These are phyloP conservation scores for Cyrtodaria siliqua DNA, from an alignment of 2,888 invertebrate species.

Conservation along the genomic window DNA sequence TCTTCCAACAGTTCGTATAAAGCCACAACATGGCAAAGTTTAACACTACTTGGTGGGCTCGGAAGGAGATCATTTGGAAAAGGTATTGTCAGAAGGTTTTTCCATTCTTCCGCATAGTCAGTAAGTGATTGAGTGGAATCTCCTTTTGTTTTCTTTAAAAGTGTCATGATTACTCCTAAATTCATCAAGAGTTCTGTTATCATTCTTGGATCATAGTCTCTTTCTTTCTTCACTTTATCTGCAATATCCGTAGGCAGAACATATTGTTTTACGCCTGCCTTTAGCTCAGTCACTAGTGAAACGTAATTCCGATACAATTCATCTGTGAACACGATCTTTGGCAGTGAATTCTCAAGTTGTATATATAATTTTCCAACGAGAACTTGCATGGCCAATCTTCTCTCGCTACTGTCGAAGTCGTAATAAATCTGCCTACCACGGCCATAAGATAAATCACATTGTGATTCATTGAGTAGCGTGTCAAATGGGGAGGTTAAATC, in stretches of 20 bases:
- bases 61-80: constrained; percentile 56
- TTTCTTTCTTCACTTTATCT: constrained; percentile 36
- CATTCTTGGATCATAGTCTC: constrained; percentile 32
- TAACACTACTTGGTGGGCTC: constrained; percentile 48
- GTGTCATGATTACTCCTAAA: constrained; percentile 61
- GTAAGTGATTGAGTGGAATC: constrained; percentile 9
- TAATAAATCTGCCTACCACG: constrained; percentile 48
- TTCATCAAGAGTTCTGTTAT: constrained; percentile 52
- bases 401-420: constrained; percentile 63
- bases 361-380: constrained; percentile 47
- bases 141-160: constrained; percentile 63
- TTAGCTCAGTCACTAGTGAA: constrained; percentile 40
- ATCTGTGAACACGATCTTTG: constrained; percentile 59
- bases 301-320: constrained; percentile 64
- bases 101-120: constrained; percentile 30
- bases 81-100: constrained; percentile 29
- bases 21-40: constrained; percentile 61
- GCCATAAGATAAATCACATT: constrained; percentile 50
- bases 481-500: not conserved
- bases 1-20: constrained; percentile 64
- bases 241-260: constrained; percentile 43
- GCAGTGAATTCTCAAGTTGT: constrained; percentile 25
- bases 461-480: constrained; percentile 38
- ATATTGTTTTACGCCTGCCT: constrained; percentile 42
- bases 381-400: constrained; percentile 44